Conservation (phyloP, 2,113 vertebrate genomes). For the Alligator sinensis region DNA sequence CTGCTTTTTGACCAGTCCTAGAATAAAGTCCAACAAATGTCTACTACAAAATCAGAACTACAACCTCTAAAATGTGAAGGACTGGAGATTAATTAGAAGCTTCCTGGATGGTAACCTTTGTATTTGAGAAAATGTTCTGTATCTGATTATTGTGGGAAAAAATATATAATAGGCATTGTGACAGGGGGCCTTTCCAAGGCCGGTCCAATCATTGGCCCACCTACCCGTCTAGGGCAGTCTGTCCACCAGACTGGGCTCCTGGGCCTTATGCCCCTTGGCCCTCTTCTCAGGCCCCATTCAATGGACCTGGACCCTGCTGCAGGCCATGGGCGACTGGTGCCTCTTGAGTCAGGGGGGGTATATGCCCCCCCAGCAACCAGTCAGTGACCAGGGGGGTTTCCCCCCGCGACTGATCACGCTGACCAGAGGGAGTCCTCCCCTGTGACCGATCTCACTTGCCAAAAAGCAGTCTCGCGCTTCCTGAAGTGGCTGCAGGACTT, state of each 20-base stretch:
- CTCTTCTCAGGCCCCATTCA: background rate
- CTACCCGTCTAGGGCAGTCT: background rate
- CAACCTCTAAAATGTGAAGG: background rate
- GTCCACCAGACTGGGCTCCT: background rate
- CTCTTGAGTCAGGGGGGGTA: no score
- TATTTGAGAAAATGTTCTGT: background rate
- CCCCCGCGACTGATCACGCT: no score
- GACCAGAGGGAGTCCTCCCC: no score
- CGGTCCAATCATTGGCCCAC: no score
- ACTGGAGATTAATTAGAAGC: background rate
- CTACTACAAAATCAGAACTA: slow-evolving; percentile 1
- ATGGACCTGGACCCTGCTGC: background rate
- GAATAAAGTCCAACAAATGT: slow-evolving; percentile 8
- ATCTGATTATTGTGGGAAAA: background rate
- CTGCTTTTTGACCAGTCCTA: background rate
- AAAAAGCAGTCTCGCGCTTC: no score
- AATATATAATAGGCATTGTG: background rate
- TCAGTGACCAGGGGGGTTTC: no score
- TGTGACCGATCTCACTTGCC: no score
- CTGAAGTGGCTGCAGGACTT: no score
- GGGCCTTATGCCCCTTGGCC: no score
- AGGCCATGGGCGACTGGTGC: background rate
- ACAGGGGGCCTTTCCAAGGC: no score
- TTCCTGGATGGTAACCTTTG: background rate
- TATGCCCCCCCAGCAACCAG: no score